phyloP scores from a whole-genome alignment of 64 coral and sea anemone species.

The Cladopsammia gracilis region DNA sequence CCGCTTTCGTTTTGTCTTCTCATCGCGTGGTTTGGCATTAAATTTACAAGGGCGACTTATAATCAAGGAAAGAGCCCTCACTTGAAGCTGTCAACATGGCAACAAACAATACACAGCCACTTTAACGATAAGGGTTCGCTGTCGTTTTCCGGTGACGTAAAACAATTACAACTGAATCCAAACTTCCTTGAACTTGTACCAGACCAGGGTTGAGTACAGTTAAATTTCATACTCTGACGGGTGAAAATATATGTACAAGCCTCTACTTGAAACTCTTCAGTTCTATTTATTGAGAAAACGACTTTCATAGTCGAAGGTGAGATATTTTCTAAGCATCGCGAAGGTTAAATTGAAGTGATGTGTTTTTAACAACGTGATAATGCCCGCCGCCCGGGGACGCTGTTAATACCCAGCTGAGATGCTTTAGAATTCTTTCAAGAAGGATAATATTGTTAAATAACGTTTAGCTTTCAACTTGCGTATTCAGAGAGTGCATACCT shows the following conservation, averaged over 20 bases:
- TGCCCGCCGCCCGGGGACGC: neutral
- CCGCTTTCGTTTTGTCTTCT: neutral
- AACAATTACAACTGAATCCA: neutral
- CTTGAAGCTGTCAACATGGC: conserved; percentile 24
- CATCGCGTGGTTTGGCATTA: conserved; percentile 1
- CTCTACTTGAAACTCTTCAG: neutral
- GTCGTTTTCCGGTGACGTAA: neutral
- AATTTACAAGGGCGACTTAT: neutral
- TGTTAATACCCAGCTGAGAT: neutral
- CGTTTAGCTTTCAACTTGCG: neutral
- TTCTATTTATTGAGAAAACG: neutral
- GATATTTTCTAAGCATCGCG: neutral
- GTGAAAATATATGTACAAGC: no score
- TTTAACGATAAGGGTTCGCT: neutral
- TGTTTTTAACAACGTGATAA: neutral
- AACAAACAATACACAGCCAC: neutral
- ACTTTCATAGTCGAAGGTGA: neutral
- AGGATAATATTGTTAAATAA: neutral
- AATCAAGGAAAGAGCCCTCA: neutral
- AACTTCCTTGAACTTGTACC: neutral
- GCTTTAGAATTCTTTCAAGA: neutral
- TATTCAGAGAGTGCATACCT: neutral
- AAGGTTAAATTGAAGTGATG: neutral
- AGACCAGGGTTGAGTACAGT: no score
- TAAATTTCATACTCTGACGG: no score